phyloP scores from a whole-genome alignment of 2,888 invertebrate species.

The Liposcelis brunnea region DNA sequence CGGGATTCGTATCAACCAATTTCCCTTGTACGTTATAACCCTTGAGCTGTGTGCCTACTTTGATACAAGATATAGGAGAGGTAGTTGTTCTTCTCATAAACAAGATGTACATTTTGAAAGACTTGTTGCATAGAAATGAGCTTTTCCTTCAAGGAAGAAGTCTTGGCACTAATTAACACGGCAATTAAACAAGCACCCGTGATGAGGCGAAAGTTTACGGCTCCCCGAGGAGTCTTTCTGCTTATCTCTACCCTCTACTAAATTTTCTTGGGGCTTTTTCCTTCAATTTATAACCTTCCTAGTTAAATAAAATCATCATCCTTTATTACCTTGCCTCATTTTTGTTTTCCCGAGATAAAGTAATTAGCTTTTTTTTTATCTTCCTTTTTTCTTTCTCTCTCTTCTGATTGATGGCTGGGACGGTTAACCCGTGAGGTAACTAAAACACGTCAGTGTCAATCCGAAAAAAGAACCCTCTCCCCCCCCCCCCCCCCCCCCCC shows the following conservation, averaged over 20 bases:
- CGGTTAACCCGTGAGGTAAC: no score
- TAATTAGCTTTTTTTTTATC: not conserved
- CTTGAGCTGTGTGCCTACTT: no score
- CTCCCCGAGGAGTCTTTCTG: not conserved
- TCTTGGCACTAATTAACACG: not conserved
- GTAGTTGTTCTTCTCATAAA: no score
- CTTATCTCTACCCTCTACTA: not conserved
- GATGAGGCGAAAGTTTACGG: slow-evolving; percentile 1
- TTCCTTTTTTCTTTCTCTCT: slow-evolving; percentile 7
- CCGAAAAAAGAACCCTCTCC: no score
- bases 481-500: no score
- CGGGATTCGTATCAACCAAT: no score
- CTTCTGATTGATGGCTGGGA: not conserved
- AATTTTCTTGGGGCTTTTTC: slow-evolving; percentile 5
- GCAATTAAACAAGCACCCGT: slow-evolving; percentile 1
- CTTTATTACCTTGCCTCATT: slow-evolving; percentile 1
- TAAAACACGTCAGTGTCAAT: no score
- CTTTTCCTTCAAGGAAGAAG: no score
- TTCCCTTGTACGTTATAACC: no score
- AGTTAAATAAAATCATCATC: slow-evolving; percentile 6
- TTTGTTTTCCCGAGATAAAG: not conserved
- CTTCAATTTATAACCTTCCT: slow-evolving; percentile 1
- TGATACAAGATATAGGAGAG: no score
- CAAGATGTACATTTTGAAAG: no score
- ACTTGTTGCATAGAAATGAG: no score